phyloP scores from a whole-genome alignment of 2,113 vertebrate species.

The Coregonus clupeaformis region DNA sequence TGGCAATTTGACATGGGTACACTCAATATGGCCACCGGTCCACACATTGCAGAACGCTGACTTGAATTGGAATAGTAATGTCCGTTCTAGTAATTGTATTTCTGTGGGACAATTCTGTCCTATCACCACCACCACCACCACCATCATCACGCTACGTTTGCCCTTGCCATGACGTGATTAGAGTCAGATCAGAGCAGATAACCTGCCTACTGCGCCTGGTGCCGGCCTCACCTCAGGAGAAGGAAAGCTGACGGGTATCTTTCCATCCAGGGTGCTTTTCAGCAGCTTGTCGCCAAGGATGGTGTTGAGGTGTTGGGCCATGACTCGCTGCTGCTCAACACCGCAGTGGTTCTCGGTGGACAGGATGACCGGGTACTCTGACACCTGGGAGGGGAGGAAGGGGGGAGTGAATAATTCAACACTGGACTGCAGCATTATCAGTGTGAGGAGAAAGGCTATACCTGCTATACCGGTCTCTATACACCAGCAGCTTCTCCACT shows the following conservation, averaged over 20 bases:
- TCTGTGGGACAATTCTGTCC: too few relatives aligned
- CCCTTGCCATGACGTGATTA: not conserved
- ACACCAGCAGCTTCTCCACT: slow-evolving; percentile 16
- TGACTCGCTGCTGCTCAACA: slow-evolving; percentile 84
- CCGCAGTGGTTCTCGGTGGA: slow-evolving; percentile 94
- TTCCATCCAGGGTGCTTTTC: slow-evolving; percentile 73
- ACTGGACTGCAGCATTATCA: slow-evolving; percentile 39
- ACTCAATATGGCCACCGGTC: too few relatives aligned
- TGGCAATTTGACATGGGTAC: too few relatives aligned
- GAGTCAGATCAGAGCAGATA: not conserved
- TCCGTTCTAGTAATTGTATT: too few relatives aligned
- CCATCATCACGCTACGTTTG: too few relatives aligned
- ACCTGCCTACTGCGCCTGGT: not conserved
- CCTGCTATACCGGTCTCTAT: slow-evolving; percentile 5
- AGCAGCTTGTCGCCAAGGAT: slow-evolving; percentile 88
- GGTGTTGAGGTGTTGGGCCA: slow-evolving; percentile 82
- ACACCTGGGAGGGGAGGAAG: slow-evolving; percentile 69
- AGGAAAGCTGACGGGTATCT: slow-evolving; percentile 70
- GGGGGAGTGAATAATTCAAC: slow-evolving; percentile 51
- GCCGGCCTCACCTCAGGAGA: slow-evolving; percentile 84
- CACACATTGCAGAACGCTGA: too few relatives aligned
- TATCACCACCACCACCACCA: too few relatives aligned
- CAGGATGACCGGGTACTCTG: slow-evolving; percentile 88
- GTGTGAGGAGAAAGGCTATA: slow-evolving; percentile 34
- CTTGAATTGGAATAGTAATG: too few relatives aligned